Base-by-base conservation (phyloP, 2,888 invertebrate species). In the Pyralis farinalis region DNA sequence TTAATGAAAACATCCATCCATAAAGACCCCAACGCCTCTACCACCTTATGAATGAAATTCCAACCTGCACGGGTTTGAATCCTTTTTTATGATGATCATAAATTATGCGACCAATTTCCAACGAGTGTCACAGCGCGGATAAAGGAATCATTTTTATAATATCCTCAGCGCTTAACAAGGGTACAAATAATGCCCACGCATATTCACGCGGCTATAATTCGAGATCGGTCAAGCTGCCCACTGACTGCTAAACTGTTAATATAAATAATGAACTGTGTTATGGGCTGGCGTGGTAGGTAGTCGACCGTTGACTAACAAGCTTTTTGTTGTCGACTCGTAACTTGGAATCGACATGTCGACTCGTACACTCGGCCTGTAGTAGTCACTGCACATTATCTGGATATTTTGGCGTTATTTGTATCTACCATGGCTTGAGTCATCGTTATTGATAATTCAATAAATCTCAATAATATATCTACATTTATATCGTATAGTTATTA, bases 1-100 rank as follows among this genome's bases (percentile, higher is more conserved):
- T 86, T 87, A 87, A 88, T 88, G 86, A 87, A 87, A 87, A 87
- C 86, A 88, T 88, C 76, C 81, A 82, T 77, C 80, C 82, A 86
- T 85, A 85, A 85, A 86, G 86, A 84, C 80, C 82, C 84, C 68
- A 87, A 88, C 88, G 88, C 89, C 88, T 84, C 86, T 79, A 79
- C 85, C 71, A 80, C 80, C 84, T 88, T 87, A 88, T 91, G 91
- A 90, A 91, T 90, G 91, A 86, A 86, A 87, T 85, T 80, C 88
- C 87, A 82, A 74, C 77, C 78, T 72, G 81, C 68, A 72, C 82
- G 78, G 80, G 66, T 71, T 79, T 74, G 80, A 79, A 80, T 85
- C 86, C 85, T 86, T 87, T 87, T 88, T 88, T 85, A 88, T 86
- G 83, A 74, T 71, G 58, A 72, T 68, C 79, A 87, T 88, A 88